phyloP scores from a whole-genome alignment of 1,140 invertebrate genomes.

The Sitobion miscanthi region DNA sequence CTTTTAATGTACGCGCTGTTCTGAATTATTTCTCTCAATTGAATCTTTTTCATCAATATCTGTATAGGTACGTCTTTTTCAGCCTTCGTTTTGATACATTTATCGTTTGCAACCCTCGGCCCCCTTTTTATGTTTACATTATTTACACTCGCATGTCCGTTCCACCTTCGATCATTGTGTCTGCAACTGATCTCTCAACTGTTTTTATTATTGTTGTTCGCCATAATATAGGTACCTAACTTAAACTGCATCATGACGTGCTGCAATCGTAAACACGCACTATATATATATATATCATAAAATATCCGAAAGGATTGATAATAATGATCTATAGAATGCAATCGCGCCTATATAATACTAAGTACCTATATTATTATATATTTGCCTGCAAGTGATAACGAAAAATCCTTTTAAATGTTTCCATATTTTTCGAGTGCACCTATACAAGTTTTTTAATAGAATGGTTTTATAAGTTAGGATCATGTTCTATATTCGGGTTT shows the following conservation, averaged over 20 bases:
- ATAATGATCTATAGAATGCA: not conserved
- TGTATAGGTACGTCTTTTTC: conserved; percentile 20
- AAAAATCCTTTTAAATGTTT: not conserved
- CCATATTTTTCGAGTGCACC: not conserved
- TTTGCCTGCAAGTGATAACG: not conserved
- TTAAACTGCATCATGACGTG: not conserved
- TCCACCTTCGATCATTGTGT: conserved; percentile 18
- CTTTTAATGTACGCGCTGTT: not conserved
- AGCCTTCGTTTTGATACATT: not conserved
- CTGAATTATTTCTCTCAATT: not conserved
- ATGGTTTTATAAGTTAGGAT: not conserved
- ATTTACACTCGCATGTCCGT: conserved; percentile 31
- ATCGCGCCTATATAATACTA: not conserved
- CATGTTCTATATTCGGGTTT: not conserved
- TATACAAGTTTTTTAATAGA: not conserved
- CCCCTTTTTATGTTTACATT: conserved; percentile 14
- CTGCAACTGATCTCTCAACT: conserved; percentile 33
- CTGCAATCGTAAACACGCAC: not conserved
- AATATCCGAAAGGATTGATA: not conserved
- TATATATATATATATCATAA: not conserved
- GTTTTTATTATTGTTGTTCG: conserved; percentile 7
- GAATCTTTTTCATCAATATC: conserved; percentile 3
- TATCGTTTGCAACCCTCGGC: not conserved
- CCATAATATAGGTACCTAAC: conserved; percentile 8
- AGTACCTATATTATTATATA: not conserved